Evolutionary conservation across 2,113 vertebrate species (phyloP).

Genomic region (Corydoras maculifer): DNA sequence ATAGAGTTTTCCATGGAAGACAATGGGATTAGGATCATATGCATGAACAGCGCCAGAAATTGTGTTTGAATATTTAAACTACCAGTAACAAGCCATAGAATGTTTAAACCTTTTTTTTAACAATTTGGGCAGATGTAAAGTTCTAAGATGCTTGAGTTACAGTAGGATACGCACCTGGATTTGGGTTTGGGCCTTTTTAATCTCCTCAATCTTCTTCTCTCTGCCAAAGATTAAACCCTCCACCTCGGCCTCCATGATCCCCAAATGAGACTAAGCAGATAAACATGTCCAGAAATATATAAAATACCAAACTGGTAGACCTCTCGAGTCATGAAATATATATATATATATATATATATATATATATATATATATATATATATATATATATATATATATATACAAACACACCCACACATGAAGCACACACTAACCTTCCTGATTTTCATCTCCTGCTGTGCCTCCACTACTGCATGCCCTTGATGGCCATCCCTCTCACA

Average conservation of each 20-base stretch:
- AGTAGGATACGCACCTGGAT: constrained; percentile 50
- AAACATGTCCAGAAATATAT: not conserved
- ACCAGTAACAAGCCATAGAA: too few species aligned
- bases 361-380: too few species aligned
- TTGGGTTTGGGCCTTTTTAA: constrained; percentile 45
- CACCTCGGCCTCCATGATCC: constrained; percentile 53
- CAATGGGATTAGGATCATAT: too few species aligned
- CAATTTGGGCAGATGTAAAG: too few species aligned
- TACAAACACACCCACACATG: not conserved
- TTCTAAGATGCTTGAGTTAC: too few species aligned
- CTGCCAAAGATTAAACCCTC: constrained; percentile 52
- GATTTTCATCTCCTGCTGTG: constrained; percentile 58
- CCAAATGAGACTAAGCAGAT: constrained; percentile 55
- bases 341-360: too few species aligned
- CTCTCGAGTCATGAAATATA: too few species aligned
- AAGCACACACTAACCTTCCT: constrained; percentile 53
- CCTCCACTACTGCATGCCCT: constrained; percentile 48
- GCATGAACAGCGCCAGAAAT: too few species aligned
- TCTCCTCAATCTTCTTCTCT: constrained; percentile 57
- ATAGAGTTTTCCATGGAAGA: too few species aligned
- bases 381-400: too few species aligned
- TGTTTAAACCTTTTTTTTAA: not conserved
- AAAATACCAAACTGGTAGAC: too few species aligned
- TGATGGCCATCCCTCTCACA: constrained; percentile 56
- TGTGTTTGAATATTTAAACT: too few species aligned